Conservation (phyloP, 2,797 vertebrate genomes). For the Trematomus bernacchii region DNA sequence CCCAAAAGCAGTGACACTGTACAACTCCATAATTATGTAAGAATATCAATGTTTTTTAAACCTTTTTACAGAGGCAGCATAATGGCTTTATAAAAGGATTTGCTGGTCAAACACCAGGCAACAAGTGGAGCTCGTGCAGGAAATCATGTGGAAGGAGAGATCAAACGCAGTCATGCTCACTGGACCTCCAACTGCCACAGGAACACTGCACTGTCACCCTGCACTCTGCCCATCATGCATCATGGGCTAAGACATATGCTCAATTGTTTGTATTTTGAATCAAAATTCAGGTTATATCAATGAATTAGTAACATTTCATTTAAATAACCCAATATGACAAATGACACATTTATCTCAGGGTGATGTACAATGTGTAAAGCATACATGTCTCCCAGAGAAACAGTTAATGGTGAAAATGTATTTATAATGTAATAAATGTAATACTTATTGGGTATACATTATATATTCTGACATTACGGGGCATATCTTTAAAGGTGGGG, state of each 20-base stretch:
- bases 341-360: no score
- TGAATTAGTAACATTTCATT: no score
- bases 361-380: no score
- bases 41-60: not conserved
- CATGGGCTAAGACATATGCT: not conserved
- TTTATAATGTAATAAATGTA: no score
- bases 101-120: slow-evolving; percentile 5
- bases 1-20: not conserved
- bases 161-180: slow-evolving; percentile 32
- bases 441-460: not conserved
- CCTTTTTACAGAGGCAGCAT: slow-evolving; percentile 7
- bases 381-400: no score
- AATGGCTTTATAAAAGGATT: not conserved
- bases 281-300: no score
- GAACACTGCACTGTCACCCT: slow-evolving; percentile 19
- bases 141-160: slow-evolving; percentile 52
- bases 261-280: not conserved
- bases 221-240: slow-evolving; percentile 1
- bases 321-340: no score
- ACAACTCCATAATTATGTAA: not conserved
- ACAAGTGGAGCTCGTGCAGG: slow-evolving; percentile 16
- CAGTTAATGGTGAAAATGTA: no score
- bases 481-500: no score
- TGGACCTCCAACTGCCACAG: slow-evolving; percentile 23
- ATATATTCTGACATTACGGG: not conserved